Conservation (phyloP, 2,797 vertebrate genomes). For the Decapterus maruadsi region DNA sequence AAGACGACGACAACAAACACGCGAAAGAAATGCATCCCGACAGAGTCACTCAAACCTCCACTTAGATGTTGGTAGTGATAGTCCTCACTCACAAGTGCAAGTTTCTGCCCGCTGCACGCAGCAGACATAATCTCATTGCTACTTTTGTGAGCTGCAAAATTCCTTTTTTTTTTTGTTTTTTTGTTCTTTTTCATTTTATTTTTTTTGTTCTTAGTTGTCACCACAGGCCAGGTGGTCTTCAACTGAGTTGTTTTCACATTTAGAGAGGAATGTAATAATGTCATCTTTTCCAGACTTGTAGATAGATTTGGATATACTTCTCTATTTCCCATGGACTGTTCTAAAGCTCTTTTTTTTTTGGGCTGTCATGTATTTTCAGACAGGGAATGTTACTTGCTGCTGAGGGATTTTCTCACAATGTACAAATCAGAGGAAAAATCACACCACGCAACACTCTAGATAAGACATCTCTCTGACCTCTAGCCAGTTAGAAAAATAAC, state of each 20-base stretch:
- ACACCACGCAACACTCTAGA: constrained; percentile 61
- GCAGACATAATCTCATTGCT: constrained; percentile 67
- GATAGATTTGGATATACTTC: constrained; percentile 63
- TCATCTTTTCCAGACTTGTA: constrained; percentile 60
- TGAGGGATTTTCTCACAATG: constrained; percentile 65
- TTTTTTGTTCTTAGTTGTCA: constrained; percentile 44
- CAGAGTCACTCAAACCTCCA: constrained; percentile 75
- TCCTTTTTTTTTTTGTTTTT: constrained; percentile 26
- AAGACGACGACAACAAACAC: constrained; percentile 70
- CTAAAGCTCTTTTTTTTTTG: constrained; percentile 51
- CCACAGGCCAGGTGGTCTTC: constrained; percentile 63
- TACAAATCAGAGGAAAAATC: constrained; percentile 67
- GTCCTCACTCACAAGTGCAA: constrained; percentile 78
- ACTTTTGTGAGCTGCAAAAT: constrained; percentile 71
- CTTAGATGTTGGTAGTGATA: constrained; percentile 68
- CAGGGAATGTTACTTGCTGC: constrained; percentile 80
- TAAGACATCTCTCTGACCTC: constrained; percentile 71
- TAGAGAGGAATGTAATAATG: constrained; percentile 77
- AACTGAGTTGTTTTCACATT: constrained; percentile 66
- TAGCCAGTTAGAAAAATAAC: constrained; percentile 80
- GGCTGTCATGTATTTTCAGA: constrained; percentile 74
- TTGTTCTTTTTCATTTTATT: constrained; percentile 33
- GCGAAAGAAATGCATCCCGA: constrained; percentile 73
- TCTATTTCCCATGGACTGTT: constrained; percentile 55
- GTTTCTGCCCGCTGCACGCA: constrained; percentile 54